A percentile compares a stretch with the other conserved stretches of the same genome.
Conservation (phyloP, 2,888 invertebrate genomes). For the Ophion ventricosus region DNA sequence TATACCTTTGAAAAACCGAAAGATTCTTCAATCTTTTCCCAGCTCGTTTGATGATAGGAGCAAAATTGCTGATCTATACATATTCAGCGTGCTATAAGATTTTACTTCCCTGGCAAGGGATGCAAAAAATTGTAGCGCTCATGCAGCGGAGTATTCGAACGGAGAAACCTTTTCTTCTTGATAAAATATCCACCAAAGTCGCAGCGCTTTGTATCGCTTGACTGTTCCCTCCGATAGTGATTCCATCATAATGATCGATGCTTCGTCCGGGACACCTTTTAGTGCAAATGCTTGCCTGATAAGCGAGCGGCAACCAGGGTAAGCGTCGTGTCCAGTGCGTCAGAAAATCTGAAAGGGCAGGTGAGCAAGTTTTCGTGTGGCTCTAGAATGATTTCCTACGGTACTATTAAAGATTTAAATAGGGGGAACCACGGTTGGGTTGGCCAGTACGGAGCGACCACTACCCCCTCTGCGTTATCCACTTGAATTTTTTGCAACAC, state of each 20-base stretch:
- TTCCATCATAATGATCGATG: conserved; percentile 61
- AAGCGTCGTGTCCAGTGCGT: too few species aligned
- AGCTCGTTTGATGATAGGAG: conserved; percentile 65
- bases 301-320: conserved; percentile 71
- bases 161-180: conserved; percentile 5
- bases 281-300: conserved; percentile 66
- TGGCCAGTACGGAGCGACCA: too few species aligned
- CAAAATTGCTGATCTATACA: conserved; percentile 69
- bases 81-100: conserved; percentile 58
- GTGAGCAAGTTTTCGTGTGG: too few species aligned
- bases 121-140: conserved; percentile 29
- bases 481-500: too few species aligned
- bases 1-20: conserved; percentile 70
- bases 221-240: conserved; percentile 68
- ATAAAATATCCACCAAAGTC: conserved; percentile 71
- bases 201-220: conserved; percentile 69
- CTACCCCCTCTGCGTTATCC: too few species aligned
- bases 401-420: too few species aligned
- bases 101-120: conserved; percentile 45
- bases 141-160: too few species aligned
- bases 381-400: too few species aligned
- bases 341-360: too few species aligned
- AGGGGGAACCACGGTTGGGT: too few species aligned
- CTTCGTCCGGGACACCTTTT: conserved; percentile 61
- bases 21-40: conserved; percentile 63